These are phyloP conservation scores for Sericinus montela DNA, from an alignment of 2,888 invertebrate genomes.

Conservation along the genomic window DNA sequence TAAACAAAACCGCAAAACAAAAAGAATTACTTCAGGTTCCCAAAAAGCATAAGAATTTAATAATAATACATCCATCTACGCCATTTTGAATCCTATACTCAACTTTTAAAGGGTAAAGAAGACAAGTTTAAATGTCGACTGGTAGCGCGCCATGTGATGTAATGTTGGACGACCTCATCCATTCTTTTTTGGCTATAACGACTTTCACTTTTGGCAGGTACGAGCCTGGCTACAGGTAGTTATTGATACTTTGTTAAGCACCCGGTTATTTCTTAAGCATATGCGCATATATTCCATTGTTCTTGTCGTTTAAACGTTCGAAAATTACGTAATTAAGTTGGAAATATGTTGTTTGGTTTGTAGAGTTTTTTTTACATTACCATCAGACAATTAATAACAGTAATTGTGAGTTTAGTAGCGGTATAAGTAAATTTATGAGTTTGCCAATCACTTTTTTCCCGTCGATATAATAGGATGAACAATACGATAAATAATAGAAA, in stretches of 20 bases:
- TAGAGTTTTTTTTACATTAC: neutral
- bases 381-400: neutral
- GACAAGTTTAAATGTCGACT: constrained; percentile 3
- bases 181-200: constrained; percentile 46
- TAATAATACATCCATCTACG: neutral
- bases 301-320: constrained; percentile 7
- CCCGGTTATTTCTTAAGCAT: constrained; percentile 11
- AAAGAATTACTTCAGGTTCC: neutral
- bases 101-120: neutral
- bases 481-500: too few species aligned
- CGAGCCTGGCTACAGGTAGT: constrained; percentile 18
- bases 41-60: too few species aligned
- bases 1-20: constrained; percentile 4
- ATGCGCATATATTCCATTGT: constrained; percentile 13
- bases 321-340: neutral
- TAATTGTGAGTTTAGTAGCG: too few species aligned
- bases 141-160: constrained; percentile 32
- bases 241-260: constrained; percentile 21
- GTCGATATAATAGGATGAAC: too few species aligned
- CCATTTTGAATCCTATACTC: constrained; percentile 1
- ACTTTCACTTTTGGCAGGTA: constrained; percentile 55
- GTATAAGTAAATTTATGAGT: too few species aligned
- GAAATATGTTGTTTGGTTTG: neutral
- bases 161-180: constrained; percentile 43
- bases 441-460: too few species aligned